Base-by-base conservation (phyloP, 2,888 invertebrate species). In the Thymelicus acteon region DNA sequence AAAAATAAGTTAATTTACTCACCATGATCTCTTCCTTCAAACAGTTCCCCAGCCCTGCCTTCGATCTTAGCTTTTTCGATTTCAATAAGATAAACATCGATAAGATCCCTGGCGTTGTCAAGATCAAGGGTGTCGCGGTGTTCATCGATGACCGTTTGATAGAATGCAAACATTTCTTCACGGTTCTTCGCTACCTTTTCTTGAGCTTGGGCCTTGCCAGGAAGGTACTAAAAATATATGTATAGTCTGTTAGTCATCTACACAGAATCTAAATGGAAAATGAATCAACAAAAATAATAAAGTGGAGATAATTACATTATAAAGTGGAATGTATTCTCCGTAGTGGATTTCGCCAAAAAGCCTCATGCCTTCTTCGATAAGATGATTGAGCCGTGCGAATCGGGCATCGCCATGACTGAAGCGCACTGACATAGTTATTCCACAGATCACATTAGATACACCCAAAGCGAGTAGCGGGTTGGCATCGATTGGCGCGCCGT, bases 331-430 rank as follows among this genome's bases (percentile, higher is more conserved):
- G 83, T 97, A 98, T 86, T 97, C 97, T 67, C 97, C 96, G 7
- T 96, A 96, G 77, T 96, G 96, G 58, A 98, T 95, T 80, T 97
- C 96, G 10, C 97, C 97, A 82, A 98, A 98, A 0, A 98, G 94
- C 71, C 95, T 95, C 95, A 98, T 98, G 44, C 98, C 98, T 90
- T 98, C 98, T 82, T 98, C 98, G 80, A 98, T 97, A n/a, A 98
- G 94, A 75, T 95, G 93, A 95, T 97, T 97, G 81, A 98, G 97
- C 70, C 97, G 95, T 66, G 95, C 94, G 89, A 98, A 98, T 67
- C 96, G 95, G 6, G 92, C 90, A 84, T 98, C 98, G 66, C 97
- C 96, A 76, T 96, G 95, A 71, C 96, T 95, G 88, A 98, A 98
- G 57, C 97, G 95, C 6, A 97, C 96, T 47, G 97, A 97, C 98